A percentile compares a stretch with the other conserved stretches of the same genome.
phyloP scores from a whole-genome alignment of 2,113 vertebrate genomes.

The Podarcis muralis region DNA sequence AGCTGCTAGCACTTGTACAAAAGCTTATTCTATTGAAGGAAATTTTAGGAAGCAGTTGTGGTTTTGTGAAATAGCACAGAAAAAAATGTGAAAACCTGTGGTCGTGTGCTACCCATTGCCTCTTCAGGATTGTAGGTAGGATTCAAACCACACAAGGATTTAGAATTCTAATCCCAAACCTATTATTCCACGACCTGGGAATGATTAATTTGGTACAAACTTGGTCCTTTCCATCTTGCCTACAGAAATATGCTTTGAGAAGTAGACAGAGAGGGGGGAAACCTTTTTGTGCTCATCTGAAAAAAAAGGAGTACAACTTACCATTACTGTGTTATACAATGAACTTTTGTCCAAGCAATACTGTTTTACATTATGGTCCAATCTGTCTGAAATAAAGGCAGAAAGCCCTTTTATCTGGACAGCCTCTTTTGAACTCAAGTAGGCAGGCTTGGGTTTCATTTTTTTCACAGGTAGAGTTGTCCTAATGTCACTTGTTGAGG shows the following conservation, averaged over 20 bases:
- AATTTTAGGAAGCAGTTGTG: not conserved
- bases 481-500: not conserved
- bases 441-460: conserved; percentile 23
- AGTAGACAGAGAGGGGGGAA: not conserved
- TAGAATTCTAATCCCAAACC: not conserved
- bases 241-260: no score
- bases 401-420: conserved; percentile 10
- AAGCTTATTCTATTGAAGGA: not conserved
- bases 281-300: not conserved
- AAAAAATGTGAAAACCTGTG: not conserved
- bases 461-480: not conserved
- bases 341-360: not conserved
- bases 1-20: no score
- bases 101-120: not conserved
- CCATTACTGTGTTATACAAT: conserved; percentile 21
- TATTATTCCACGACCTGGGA: not conserved
- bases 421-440: conserved; percentile 36
- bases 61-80: not conserved
- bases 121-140: not conserved
- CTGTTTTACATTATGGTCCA: conserved; percentile 29
- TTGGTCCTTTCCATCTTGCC: no score
- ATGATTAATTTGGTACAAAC: not conserved
- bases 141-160: not conserved
- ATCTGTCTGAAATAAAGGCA: not conserved
- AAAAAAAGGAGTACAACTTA: conserved; percentile 43